Evolutionary conservation across 2,888 invertebrate genomes (phyloP), one percentile per base, ranked within the genome.

Genomic region (Nemoura dubitans): DNA sequence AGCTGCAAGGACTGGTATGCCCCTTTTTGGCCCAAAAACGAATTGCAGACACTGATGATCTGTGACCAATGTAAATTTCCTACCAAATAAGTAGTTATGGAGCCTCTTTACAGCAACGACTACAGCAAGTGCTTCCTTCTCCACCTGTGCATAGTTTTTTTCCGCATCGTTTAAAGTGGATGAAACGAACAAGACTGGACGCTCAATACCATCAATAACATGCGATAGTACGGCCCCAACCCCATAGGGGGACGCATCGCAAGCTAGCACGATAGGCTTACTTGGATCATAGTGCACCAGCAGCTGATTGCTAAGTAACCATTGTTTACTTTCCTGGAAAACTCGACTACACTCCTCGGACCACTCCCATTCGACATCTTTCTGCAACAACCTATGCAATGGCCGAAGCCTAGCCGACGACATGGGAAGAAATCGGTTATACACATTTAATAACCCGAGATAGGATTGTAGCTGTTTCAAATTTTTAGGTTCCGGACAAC

Each of bases 21-120:
- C 87, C 26, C 85, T 87, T 86, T 89, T 88, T 14, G 87, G 85
- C 10, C 88, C 89, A 21, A 90, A 87, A 85, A 89, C 89, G n/a
- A 83, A 77, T 5, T 86, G 85, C 29, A 89, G 85, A 7, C 89
- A 88, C 59, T 87, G 86, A 59, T 89, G 86, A 86, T 89, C 89
- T 3, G 89, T 89, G 76, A 88, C 87, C 42, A 89, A 83, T 6
- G 76, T 85, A 81, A 88, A 89, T 59, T 88, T 85, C 26, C 87
- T 86, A 0, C 89, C 89, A 86, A 89, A 89, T 26, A 90, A 43
- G 86, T 88, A 89, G 83, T 89, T 87, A 87, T 89, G 88, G 36
- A 89, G 89, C 26, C 83, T 88, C 25, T 77, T 85, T 1, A 87
- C 84, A 6, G 25, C 86, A 85, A 87, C 87, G 25, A 87, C 77